These are phyloP conservation scores for Thamnophis sirtalis DNA, from an alignment of 2,113 vertebrate species.

Conservation along the genomic window DNA sequence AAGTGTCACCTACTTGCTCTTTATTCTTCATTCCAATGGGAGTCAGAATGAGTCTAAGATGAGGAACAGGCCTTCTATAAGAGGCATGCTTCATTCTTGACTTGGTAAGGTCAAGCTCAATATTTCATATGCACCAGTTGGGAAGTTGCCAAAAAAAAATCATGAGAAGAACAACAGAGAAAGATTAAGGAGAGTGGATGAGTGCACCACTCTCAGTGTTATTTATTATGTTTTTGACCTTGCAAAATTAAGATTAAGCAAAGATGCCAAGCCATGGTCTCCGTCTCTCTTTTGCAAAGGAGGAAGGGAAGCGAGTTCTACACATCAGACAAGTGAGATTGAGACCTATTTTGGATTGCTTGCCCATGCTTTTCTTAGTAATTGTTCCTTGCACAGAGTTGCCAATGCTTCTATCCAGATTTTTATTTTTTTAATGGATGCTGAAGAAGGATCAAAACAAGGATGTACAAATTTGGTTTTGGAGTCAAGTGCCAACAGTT, in stretches of 20 bases:
- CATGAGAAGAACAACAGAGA: conserved; percentile 48
- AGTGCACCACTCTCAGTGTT: conserved; percentile 42
- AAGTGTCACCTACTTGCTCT: not conserved
- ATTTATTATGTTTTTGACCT: conserved; percentile 45
- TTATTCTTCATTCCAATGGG: not conserved
- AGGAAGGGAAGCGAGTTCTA: not conserved
- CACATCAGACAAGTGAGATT: no score
- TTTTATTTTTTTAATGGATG: not conserved
- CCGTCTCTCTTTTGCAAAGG: not conserved
- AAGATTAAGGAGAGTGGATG: conserved; percentile 41
- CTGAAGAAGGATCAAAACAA: not conserved
- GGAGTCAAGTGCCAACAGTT: not conserved
- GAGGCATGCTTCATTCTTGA: conserved; percentile 13
- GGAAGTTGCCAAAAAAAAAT: conserved; percentile 49
- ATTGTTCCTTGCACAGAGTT: not conserved
- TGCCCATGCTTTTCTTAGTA: not conserved
- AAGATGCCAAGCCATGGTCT: conserved; percentile 25
- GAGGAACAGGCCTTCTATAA: not conserved
- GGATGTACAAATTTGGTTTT: not conserved
- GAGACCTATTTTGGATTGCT: not conserved
- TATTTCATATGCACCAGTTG: conserved; percentile 43
- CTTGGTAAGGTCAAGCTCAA: conserved; percentile 45
- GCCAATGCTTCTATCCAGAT: not conserved
- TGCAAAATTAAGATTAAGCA: not conserved
- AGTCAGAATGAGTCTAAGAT: not conserved